These are phyloP conservation scores for Hydrotaea diabolus DNA, from an alignment of 2,888 invertebrate species.

Conservation along the genomic window DNA sequence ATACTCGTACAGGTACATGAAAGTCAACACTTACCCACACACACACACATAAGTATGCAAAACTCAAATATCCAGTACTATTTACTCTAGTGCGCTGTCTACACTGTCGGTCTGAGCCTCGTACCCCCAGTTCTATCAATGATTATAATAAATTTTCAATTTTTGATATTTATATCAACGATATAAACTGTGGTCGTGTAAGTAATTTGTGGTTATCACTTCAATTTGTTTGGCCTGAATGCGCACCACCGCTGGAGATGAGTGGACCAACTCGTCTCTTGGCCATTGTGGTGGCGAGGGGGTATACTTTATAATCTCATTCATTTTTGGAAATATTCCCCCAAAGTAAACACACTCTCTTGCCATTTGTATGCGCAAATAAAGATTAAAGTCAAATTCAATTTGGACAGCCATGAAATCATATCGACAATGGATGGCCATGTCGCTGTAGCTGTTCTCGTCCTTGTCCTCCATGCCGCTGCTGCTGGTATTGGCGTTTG, in stretches of 20 bases:
- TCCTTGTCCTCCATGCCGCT: not conserved
- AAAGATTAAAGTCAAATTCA: slow-evolving; percentile 10
- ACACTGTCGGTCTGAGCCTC: not conserved
- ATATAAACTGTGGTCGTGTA: slow-evolving; percentile 64
- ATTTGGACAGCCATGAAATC: not conserved
- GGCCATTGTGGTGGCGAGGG: not conserved
- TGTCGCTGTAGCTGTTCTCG: not conserved
- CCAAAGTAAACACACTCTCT: not conserved
- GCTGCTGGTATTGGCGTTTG: not conserved
- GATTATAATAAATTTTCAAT: slow-evolving; percentile 67
- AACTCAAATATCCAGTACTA: not conserved
- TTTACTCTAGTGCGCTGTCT: too few species aligned
- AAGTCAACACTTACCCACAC: not conserved
- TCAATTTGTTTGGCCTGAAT: slow-evolving; percentile 42
- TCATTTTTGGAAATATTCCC: not conserved
- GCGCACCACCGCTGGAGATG: not conserved
- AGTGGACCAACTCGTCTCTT: not conserved
- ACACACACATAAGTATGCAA: not conserved
- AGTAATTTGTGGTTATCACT: slow-evolving; percentile 67
- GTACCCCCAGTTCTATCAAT: slow-evolving; percentile 36
- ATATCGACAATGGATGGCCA: not conserved
- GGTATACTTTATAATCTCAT: slow-evolving; percentile 1
- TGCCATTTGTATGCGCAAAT: not conserved
- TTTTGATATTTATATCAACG: slow-evolving; percentile 62
- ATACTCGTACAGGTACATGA: not conserved